These are phyloP conservation scores for Aspidapion aeneum DNA, from an alignment of 2,888 invertebrate species.

Conservation along the genomic window DNA sequence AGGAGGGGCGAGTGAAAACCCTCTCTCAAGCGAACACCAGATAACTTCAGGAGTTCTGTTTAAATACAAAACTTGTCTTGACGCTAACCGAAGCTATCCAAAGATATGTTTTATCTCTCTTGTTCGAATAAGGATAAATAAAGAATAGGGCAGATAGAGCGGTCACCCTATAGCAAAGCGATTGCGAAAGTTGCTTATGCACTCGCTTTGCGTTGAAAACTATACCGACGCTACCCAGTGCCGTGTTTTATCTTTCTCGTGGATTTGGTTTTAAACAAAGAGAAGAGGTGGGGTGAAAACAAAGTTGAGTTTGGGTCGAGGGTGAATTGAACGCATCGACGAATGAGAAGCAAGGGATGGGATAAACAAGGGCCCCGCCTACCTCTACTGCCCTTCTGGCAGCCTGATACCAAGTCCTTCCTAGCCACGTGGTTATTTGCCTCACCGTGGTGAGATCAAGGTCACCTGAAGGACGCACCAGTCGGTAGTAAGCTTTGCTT, in stretches of 20 bases:
- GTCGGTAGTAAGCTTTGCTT: conserved; percentile 9
- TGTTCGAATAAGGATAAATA: not conserved
- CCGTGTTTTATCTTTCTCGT: not conserved
- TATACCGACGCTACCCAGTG: not conserved
- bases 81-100: not conserved
- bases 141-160: not conserved
- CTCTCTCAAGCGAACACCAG: not conserved
- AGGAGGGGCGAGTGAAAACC: not conserved
- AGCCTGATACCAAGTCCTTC: conserved; percentile 41
- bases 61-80: not conserved
- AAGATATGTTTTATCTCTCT: not conserved
- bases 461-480: conserved; percentile 31
- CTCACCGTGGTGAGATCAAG: conserved; percentile 29
- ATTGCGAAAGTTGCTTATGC: too few relatives aligned
- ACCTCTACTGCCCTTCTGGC: conserved; percentile 33
- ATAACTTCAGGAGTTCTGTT: not conserved
- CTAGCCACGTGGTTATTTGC: conserved; percentile 38
- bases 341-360: conserved; percentile 14
- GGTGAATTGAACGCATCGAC: not conserved
- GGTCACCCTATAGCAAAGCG: too few relatives aligned
- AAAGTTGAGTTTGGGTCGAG: not conserved
- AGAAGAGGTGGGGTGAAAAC: not conserved
- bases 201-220: too few relatives aligned
- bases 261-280: not conserved
- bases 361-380: conserved; percentile 37